phyloP scores from a whole-genome alignment of 2,888 invertebrate species.

The Lepidocyrtinus sp. region DNA sequence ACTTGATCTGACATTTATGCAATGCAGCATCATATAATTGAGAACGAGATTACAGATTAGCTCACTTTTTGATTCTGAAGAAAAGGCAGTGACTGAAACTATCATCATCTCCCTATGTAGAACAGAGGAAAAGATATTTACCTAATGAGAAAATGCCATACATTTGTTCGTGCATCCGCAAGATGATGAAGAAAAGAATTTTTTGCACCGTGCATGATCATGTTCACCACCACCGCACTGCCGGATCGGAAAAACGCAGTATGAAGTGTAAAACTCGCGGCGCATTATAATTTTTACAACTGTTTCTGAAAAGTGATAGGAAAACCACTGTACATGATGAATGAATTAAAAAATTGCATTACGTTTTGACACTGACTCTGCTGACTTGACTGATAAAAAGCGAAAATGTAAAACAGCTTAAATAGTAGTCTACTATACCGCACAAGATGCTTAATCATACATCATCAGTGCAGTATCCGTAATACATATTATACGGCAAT shows the following conservation, averaged over 20 bases:
- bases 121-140: neutral
- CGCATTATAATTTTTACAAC: neutral
- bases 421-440: neutral
- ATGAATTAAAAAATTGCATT: constrained; percentile 8
- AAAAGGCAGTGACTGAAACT: constrained; percentile 1
- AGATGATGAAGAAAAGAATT: neutral
- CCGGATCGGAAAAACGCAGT: neutral
- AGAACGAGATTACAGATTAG: constrained; percentile 11
- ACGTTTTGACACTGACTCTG: constrained; percentile 3
- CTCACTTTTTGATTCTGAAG: neutral
- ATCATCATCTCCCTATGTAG: constrained; percentile 1
- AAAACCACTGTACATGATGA: neutral
- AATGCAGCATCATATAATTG: neutral
- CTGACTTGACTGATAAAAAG: constrained; percentile 19
- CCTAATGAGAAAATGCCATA: neutral
- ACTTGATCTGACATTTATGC: constrained; percentile 12
- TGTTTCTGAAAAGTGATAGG: neutral
- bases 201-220: constrained; percentile 1
- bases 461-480: neutral
- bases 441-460: constrained; percentile 4
- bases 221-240: no score
- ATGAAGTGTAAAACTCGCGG: neutral
- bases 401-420: constrained; percentile 6
- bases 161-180: no score
- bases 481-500: no score